Base-by-base conservation (phyloP, 2,113 vertebrate genomes). In the Zosterops lateralis region DNA sequence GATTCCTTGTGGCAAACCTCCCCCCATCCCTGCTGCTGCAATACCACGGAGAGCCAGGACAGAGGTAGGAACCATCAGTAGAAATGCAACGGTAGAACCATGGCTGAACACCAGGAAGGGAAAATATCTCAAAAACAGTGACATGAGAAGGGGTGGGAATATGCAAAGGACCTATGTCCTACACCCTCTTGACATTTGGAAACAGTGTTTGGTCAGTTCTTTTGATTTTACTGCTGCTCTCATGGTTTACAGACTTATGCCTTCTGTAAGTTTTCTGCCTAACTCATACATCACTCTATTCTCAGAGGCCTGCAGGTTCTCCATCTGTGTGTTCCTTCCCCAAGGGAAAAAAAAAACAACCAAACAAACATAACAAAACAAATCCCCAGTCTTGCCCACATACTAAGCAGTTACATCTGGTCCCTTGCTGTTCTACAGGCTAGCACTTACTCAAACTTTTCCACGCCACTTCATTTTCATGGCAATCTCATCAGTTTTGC, bases 11-110 rank as follows among this genome's bases (percentile, higher is more conserved):
- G 15, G 53, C 40, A 75, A 87, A 61, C 28, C 20, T 24, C 20
- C 17, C 22, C 0, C 0, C 4, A 34, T 8, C 20, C 28, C 17
- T 62, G 64, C 68, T 83, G 47, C 60, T 67, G 51, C 32, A 38
- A n/a, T 2, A 15, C 18, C 28, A 42, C 0, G 0, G 17, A 36
- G 31, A 77, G n/a, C 14, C 58, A 48, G 42, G 32, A 50, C 22
- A 57, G 21, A 84, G 74, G 28, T 1, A 91, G 44, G 21, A 67
- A 20, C 34, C 45, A 24, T 11, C 4, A 70, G 38, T 0, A 62
- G 10, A 47, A 89, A 38, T 1, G 3, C 22, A 50, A 6, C 3
- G 14, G 29, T 10, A 62, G 48, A 76, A 44, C 50, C 36, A 34
- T 5, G 24, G 29, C 40, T 86, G 42, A 73, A 36, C 29, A 57